Evolutionary conservation across 2,113 vertebrate species (phyloP).

Genomic region (Cyprinodon tularosa): DNA sequence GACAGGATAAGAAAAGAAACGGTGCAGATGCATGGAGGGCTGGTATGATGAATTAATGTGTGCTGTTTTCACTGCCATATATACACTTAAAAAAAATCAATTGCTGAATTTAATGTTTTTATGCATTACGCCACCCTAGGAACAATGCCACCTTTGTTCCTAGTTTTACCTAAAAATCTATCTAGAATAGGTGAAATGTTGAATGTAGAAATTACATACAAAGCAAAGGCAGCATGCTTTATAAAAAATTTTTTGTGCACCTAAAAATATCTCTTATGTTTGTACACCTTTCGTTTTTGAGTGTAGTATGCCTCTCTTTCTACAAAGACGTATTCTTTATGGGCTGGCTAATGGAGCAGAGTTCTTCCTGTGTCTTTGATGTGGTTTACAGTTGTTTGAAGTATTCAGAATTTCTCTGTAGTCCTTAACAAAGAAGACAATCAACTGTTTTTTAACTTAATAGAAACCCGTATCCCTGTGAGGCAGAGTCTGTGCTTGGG

Average conservation of each 20-base stretch:
- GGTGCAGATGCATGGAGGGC: slow-evolving; percentile 11
- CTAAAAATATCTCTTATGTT: slow-evolving; percentile 46
- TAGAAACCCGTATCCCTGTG: slow-evolving; percentile 62
- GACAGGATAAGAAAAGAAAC: slow-evolving; percentile 34
- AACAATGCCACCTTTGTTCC: background rate
- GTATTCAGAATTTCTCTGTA: slow-evolving; percentile 73
- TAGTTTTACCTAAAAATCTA: slow-evolving; percentile 32
- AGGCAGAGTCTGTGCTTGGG: slow-evolving; percentile 14
- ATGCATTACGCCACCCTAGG: slow-evolving; percentile 55
- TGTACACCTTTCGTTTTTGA: slow-evolving; percentile 69
- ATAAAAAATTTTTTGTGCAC: slow-evolving; percentile 26
- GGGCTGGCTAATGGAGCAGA: slow-evolving; percentile 77
- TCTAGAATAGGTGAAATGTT: slow-evolving; percentile 60
- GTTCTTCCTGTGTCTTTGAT: slow-evolving; percentile 75
- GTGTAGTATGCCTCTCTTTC: slow-evolving; percentile 62
- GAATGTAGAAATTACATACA: slow-evolving; percentile 57
- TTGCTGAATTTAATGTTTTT: slow-evolving; percentile 62
- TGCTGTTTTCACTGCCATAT: slow-evolving; percentile 54
- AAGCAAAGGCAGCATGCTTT: slow-evolving; percentile 18
- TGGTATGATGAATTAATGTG: background rate
- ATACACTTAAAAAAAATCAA: slow-evolving; percentile 69
- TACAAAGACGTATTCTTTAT: slow-evolving; percentile 80
- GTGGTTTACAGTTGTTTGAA: slow-evolving; percentile 79
- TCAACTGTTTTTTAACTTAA: slow-evolving; percentile 72
- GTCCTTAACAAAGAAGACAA: slow-evolving; percentile 72